A percentile compares a stretch with the other conserved stretches of the same genome.
phyloP scores from a whole-genome alignment of 1,140 invertebrate species.

The Leguminivora glycinivorella region DNA sequence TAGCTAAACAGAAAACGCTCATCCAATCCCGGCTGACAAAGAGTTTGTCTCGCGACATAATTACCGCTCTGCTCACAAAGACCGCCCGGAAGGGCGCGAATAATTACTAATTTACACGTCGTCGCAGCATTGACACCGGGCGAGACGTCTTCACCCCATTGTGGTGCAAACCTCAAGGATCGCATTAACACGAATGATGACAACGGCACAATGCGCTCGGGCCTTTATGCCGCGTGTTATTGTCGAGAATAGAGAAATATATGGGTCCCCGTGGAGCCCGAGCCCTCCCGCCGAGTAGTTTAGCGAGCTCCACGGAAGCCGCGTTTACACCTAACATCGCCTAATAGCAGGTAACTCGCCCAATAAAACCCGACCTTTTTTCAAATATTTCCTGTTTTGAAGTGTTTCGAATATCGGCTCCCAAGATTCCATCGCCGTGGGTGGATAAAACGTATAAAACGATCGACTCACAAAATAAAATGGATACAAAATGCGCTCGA shows the following conservation, averaged over 20 bases:
- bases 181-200: slow-evolving; percentile 77
- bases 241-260: slow-evolving; percentile 76
- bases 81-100: slow-evolving; percentile 61
- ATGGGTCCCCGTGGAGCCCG: slow-evolving; percentile 59
- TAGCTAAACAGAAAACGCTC: slow-evolving; percentile 40
- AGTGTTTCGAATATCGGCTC: slow-evolving; percentile 59
- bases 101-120: slow-evolving; percentile 75
- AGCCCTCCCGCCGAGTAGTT: slow-evolving; percentile 61
- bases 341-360: slow-evolving; percentile 75
- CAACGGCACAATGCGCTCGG: slow-evolving; percentile 64
- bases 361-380: slow-evolving; percentile 72
- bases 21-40: slow-evolving; percentile 45
- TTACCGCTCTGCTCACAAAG: slow-evolving; percentile 61
- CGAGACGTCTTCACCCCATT: slow-evolving; percentile 69
- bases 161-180: slow-evolving; percentile 75
- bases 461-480: slow-evolving; percentile 68
- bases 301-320: slow-evolving; percentile 72
- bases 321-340: slow-evolving; percentile 74
- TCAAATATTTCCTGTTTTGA: slow-evolving; percentile 75
- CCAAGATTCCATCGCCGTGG: slow-evolving; percentile 66
- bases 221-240: slow-evolving; percentile 62
- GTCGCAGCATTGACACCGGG: slow-evolving; percentile 70
- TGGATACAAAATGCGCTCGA: slow-evolving; percentile 73
- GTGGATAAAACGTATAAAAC: slow-evolving; percentile 74
- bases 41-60: slow-evolving; percentile 51